Percentiles rank a stretch among this genome's conserved stretches.
phyloP scores from a whole-genome alignment of 2,113 vertebrate genomes.

The Mus pahari region DNA sequence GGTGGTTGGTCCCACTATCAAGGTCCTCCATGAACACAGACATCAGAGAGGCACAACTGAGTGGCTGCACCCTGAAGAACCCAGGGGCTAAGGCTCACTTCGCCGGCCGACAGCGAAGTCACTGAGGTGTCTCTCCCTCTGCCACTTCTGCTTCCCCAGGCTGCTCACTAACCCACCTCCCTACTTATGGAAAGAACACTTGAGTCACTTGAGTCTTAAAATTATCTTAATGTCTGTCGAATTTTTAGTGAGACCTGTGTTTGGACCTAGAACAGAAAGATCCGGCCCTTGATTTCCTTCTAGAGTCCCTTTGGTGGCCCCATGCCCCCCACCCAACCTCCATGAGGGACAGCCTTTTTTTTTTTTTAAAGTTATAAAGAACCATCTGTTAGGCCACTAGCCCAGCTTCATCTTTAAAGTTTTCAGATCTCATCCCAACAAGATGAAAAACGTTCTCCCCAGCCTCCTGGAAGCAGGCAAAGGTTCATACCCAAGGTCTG shows the following conservation, averaged over 20 bases:
- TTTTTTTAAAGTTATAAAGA: slow-evolving; percentile 60
- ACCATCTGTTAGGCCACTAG: slow-evolving; percentile 67
- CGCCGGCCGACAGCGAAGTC: too few relatives aligned
- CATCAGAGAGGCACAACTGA: background rate
- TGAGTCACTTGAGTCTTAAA: background rate
- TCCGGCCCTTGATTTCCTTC: background rate
- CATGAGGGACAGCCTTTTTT: slow-evolving; percentile 53
- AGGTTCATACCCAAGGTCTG: slow-evolving; percentile 14
- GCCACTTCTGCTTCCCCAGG: background rate
- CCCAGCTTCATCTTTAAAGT: slow-evolving; percentile 44
- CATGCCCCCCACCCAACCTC: background rate
- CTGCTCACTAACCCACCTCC: background rate
- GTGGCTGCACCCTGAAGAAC: background rate
- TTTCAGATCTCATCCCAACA: slow-evolving; percentile 67
- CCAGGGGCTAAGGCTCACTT: background rate
- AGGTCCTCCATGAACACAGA: background rate
- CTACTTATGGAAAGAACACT: background rate
- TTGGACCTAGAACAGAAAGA: background rate
- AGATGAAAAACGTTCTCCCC: slow-evolving; percentile 57
- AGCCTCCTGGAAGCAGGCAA: background rate
- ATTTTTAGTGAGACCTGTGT: background rate
- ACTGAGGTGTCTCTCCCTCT: background rate
- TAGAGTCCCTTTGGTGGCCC: background rate
- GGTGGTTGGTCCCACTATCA: background rate
- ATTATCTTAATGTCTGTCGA: background rate